Evolutionary conservation across 2,797 vertebrate genomes (phyloP).

Genomic region (Leontocebus nigricollis): DNA sequence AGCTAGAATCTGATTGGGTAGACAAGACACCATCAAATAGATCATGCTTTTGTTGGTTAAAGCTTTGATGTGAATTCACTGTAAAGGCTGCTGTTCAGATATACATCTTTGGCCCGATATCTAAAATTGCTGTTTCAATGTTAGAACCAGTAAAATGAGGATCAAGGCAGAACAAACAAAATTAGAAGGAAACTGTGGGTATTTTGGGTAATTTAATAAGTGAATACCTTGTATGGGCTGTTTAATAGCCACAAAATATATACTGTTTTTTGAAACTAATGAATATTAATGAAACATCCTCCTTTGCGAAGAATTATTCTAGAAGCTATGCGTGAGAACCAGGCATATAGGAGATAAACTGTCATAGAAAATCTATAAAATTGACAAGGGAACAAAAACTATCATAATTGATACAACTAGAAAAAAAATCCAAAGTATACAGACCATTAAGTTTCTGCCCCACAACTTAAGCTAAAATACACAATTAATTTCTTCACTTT

Average conservation of each 20-base stretch:
- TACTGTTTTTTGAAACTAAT: not conserved
- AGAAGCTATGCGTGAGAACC: not conserved
- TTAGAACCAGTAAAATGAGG: not conserved
- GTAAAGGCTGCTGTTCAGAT: not conserved
- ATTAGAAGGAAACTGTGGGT: not conserved
- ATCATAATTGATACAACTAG: not conserved
- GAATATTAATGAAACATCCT: not conserved
- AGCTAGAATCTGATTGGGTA: not conserved
- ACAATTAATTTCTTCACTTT: not conserved
- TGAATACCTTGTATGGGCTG: not conserved
- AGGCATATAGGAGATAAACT: not conserved
- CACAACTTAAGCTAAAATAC: not conserved
- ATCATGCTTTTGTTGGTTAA: not conserved
- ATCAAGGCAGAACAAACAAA: not conserved
- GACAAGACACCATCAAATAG: not conserved
- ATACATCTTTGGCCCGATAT: not conserved
- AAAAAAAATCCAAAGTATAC: not conserved
- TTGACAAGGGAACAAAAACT: not conserved
- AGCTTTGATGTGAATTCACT: not conserved
- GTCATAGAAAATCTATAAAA: not conserved
- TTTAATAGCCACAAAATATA: not conserved
- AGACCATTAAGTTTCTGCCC: not conserved
- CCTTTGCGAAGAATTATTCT: conserved; percentile 6
- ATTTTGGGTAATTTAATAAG: not conserved
- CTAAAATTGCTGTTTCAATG: not conserved